Percentiles rank a stretch among this genome's conserved stretches.
Conservation (phyloP, 2,888 invertebrate genomes). For the Brachypalpus laphriformis region DNA sequence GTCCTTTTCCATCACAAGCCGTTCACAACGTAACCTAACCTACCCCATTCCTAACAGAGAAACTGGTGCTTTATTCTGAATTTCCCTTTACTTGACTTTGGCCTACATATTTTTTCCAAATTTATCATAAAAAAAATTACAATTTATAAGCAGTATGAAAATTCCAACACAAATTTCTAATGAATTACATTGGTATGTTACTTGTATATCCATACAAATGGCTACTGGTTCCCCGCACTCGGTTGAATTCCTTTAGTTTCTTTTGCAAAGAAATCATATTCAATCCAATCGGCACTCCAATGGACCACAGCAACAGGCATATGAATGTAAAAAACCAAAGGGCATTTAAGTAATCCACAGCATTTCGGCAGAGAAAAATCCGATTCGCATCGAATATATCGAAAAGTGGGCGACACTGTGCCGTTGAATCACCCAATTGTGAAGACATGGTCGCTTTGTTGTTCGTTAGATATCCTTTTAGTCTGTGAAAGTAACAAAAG, state of each 20-base stretch:
- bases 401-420: constrained; percentile 89
- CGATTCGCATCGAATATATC: constrained; percentile 87
- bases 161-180: constrained; percentile 22
- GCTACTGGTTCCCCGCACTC: constrained; percentile 65
- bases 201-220: constrained; percentile 75
- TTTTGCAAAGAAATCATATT: constrained; percentile 83
- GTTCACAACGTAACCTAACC: too few relatives aligned
- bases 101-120: not conserved
- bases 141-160: constrained; percentile 34
- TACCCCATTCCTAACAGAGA: too few relatives aligned
- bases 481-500: constrained; percentile 79
- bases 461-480: constrained; percentile 87
- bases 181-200: constrained; percentile 67
- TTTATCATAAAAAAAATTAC: not conserved
- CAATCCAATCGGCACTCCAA: constrained; percentile 86
- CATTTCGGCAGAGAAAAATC: constrained; percentile 82
- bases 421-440: constrained; percentile 86
- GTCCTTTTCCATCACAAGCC: too few relatives aligned
- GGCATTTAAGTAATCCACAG: constrained; percentile 84
- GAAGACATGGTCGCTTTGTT: constrained; percentile 88
- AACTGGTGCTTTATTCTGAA: too few relatives aligned
- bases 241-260: constrained; percentile 76
- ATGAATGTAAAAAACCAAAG: constrained; percentile 88
- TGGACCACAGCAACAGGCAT: constrained; percentile 85
- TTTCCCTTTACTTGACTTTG: not conserved